phyloP scores from a whole-genome alignment of 2,888 invertebrate species.

The Oegoconia quadripuncta region DNA sequence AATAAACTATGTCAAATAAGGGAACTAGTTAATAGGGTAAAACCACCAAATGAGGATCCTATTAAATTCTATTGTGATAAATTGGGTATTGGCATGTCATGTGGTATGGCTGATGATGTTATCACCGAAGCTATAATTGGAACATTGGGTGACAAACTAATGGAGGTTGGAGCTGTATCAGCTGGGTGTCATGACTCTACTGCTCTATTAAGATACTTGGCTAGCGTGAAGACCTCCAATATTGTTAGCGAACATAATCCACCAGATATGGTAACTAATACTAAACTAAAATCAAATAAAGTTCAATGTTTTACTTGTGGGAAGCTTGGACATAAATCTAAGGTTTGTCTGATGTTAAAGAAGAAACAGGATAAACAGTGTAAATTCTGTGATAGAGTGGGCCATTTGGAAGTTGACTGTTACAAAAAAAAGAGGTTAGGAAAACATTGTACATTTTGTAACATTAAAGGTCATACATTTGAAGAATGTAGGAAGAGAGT shows the following conservation, averaged over 20 bases:
- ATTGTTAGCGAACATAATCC: not conserved
- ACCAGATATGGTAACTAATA: no score
- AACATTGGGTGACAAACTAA: constrained; percentile 12
- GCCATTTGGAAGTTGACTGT: constrained; percentile 11
- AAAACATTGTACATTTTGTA: constrained; percentile 8
- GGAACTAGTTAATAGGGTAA: no score
- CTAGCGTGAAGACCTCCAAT: constrained; percentile 3
- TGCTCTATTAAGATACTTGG: constrained; percentile 11
- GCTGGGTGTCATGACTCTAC: constrained; percentile 13
- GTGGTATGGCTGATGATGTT: no score
- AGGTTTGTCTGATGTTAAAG: not conserved
- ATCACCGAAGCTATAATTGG: constrained; percentile 16
- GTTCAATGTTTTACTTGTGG: constrained; percentile 13
- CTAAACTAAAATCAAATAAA: no score
- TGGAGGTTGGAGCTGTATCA: constrained; percentile 16
- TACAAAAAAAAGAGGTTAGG: constrained; percentile 6
- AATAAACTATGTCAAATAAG: constrained; percentile 15
- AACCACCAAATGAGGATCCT: constrained; percentile 11
- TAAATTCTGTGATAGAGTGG: constrained; percentile 1
- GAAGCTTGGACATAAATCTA: constrained; percentile 12
- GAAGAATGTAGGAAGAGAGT: constrained; percentile 9
- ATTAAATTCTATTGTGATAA: constrained; percentile 18
- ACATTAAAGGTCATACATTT: constrained; percentile 6
- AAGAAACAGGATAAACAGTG: not conserved
- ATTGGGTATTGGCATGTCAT: constrained; percentile 17